A percentile compares a stretch with the other conserved stretches of the same genome.
These are phyloP conservation scores for Schlechtendalia chinensis DNA, from an alignment of 1,140 invertebrate species.

Conservation along the genomic window DNA sequence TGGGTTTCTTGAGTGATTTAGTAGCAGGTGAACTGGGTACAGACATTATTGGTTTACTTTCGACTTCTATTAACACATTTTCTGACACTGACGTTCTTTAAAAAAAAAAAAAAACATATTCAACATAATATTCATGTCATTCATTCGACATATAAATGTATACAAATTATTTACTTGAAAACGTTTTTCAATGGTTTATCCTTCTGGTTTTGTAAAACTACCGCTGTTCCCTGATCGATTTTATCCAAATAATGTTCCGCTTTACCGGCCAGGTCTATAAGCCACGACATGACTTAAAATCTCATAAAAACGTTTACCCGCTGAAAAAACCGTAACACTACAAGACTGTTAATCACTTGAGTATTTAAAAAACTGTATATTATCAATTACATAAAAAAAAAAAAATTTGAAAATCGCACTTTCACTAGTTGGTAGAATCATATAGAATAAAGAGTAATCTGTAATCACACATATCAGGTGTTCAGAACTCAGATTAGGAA, in stretches of 20 bases:
- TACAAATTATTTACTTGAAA: constrained; percentile 8
- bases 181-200: constrained; percentile 54
- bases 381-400: too few species aligned
- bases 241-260: constrained; percentile 82
- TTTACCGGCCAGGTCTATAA: constrained; percentile 76
- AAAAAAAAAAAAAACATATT: background rate
- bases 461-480: too few species aligned
- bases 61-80: constrained; percentile 7
- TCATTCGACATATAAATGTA: background rate
- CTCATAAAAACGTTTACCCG: too few species aligned
- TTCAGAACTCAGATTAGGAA: too few species aligned
- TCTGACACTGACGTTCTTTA: constrained; percentile 10
- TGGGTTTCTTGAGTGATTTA: constrained; percentile 34
- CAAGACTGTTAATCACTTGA: too few species aligned
- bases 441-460: too few species aligned
- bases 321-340: too few species aligned
- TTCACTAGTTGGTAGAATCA: too few species aligned
- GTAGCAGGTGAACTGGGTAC: constrained; percentile 36
- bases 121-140: background rate
- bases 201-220: constrained; percentile 61
- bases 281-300: constrained; percentile 71
- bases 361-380: too few species aligned
- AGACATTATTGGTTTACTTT: constrained; percentile 19
- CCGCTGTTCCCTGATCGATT: constrained; percentile 81
- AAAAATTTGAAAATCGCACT: too few species aligned